phyloP scores from a whole-genome alignment of 2,888 invertebrate genomes.

The Eupithecia tripunctaria region DNA sequence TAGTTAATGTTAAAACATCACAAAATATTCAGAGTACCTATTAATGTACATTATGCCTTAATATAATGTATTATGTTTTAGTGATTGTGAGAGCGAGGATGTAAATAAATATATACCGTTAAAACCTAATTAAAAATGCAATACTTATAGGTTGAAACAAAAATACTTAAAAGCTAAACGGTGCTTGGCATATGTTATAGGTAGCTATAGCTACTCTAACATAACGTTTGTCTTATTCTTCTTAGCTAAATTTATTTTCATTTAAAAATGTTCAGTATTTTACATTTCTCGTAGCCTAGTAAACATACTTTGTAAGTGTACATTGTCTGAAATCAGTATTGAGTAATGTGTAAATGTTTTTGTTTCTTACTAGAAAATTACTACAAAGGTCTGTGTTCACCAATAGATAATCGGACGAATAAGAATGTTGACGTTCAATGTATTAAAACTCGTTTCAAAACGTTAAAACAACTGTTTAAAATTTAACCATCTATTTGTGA shows the following conservation, averaged over 20 bases:
- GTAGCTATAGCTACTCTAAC: neutral
- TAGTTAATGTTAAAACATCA: neutral
- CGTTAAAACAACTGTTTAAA: no score
- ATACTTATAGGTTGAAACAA: neutral
- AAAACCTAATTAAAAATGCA: neutral
- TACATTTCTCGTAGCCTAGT: neutral
- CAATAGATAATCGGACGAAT: no score
- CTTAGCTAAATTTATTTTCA: neutral
- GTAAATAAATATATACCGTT: neutral
- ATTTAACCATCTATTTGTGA: no score
- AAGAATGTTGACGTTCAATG: no score
- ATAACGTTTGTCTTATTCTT: neutral
- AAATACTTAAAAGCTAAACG: neutral
- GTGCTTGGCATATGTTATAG: neutral
- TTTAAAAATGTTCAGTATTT: neutral
- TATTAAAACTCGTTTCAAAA: no score
- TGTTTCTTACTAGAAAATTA: neutral
- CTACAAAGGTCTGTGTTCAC: no score
- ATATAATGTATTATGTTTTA: neutral
- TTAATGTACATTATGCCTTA: constrained; percentile 2
- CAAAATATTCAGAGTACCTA: constrained; percentile 5
- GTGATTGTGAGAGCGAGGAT: neutral
- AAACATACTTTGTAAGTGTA: neutral
- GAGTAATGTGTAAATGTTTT: neutral
- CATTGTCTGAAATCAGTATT: constrained; percentile 2